Conservation (phyloP, 2,113 vertebrate genomes). For the Spilogale gracilis region DNA sequence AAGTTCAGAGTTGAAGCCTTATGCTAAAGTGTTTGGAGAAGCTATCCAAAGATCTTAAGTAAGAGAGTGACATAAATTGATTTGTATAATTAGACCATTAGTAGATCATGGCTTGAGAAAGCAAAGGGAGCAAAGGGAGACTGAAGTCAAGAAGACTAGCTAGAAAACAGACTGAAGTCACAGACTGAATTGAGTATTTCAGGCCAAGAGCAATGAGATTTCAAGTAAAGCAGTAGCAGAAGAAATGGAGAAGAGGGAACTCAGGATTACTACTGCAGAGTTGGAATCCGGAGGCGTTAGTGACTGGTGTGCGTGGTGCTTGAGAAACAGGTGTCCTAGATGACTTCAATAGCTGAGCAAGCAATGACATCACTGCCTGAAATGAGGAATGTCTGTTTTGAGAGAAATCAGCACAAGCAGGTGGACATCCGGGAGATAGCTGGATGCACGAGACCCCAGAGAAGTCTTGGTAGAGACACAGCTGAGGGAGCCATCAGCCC, state of each 20-base stretch:
- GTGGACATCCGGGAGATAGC: not conserved
- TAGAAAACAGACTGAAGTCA: not conserved
- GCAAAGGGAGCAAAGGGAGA: not conserved
- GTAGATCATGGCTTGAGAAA: not conserved
- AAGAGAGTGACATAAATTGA: not conserved
- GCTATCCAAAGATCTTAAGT: not conserved
- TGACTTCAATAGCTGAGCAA: not conserved
- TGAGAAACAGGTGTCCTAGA: not conserved
- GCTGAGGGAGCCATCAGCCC: not conserved
- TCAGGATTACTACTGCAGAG: not conserved
- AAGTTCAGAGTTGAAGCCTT: not conserved
- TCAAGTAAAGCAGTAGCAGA: not conserved
- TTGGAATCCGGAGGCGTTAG: not conserved
- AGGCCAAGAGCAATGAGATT: not conserved
- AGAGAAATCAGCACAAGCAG: not conserved
- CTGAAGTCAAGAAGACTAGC: not conserved
- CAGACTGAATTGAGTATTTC: not conserved
- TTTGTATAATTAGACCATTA: not conserved
- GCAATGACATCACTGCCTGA: not conserved
- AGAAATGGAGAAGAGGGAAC: too few relatives aligned
- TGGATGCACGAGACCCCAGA: not conserved
- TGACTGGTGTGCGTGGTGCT: not conserved
- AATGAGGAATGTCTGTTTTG: not conserved
- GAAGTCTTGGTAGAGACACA: not conserved
- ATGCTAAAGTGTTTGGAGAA: not conserved